A percentile compares a stretch with the other conserved stretches of the same genome.
Evolutionary conservation across 2,113 vertebrate genomes (phyloP).

Genomic region (Leucoraja erinaceus): DNA sequence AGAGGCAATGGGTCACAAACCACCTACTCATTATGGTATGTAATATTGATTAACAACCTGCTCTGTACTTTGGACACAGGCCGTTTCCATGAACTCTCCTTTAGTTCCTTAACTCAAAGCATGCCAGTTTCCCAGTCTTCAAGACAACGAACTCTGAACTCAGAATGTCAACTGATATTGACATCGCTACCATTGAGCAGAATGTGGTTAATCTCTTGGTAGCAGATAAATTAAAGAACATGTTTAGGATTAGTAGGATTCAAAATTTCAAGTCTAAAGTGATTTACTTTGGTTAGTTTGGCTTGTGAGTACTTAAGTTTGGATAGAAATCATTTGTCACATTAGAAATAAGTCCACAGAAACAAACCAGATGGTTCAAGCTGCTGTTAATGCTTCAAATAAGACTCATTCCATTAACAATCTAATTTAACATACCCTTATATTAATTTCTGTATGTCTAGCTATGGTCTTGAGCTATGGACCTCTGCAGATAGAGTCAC

Average conservation of each 20-base stretch:
- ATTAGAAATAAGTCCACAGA: too few species aligned
- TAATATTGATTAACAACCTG: fast-evolving
- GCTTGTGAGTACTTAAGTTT: neutral
- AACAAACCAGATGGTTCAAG: too few species aligned
- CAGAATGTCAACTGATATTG: neutral
- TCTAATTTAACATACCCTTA: too few species aligned
- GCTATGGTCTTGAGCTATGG: neutral
- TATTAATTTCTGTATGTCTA: neutral
- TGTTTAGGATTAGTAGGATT: neutral
- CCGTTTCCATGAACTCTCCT: slow-evolving; percentile 21
- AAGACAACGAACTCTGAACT: too few species aligned
- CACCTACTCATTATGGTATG: slow-evolving; percentile 54
- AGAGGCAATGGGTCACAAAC: neutral
- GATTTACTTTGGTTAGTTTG: neutral
- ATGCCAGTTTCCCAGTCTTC: neutral
- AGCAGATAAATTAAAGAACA: neutral
- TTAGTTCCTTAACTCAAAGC: neutral
- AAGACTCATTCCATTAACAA: too few species aligned
- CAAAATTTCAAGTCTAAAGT: neutral
- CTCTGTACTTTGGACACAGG: neutral
- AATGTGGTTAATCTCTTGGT: neutral
- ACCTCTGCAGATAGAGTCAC: neutral
- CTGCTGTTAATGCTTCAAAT: too few species aligned
- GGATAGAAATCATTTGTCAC: neutral
- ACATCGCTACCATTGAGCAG: neutral